Percentiles rank a stretch among this genome's conserved stretches.
Conservation (phyloP, 2,113 vertebrate genomes). For the Anarrhichthys ocellatus region DNA sequence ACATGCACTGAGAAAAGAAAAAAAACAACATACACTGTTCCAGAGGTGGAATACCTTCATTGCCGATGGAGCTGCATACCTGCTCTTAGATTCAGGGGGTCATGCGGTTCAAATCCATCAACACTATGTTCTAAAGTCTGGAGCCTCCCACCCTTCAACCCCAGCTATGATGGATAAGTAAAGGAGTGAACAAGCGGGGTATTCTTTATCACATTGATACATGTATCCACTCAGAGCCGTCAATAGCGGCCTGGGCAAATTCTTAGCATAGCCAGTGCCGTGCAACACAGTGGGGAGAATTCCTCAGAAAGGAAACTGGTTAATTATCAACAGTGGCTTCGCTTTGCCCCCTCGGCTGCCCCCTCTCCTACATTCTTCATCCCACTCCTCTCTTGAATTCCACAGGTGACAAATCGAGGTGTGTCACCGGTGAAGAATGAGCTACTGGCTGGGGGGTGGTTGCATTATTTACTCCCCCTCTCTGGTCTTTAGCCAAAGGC, state of each 20-base stretch:
- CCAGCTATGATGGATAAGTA: constrained; percentile 49
- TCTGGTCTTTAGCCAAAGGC: constrained; percentile 5
- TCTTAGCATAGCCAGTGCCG: constrained; percentile 55
- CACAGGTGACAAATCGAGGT: constrained; percentile 57
- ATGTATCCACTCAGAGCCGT: constrained; percentile 28
- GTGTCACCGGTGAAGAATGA: constrained; percentile 63
- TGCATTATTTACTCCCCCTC: constrained; percentile 10
- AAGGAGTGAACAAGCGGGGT: constrained; percentile 35
- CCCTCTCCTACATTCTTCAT: constrained; percentile 34
- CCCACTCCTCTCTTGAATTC: constrained; percentile 28
- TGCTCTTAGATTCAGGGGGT: constrained; percentile 48
- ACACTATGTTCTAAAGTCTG: constrained; percentile 28
- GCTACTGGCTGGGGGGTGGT: neutral
- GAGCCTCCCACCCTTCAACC: constrained; percentile 50
- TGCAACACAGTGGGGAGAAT: constrained; percentile 32
- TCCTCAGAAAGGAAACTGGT: constrained; percentile 47
- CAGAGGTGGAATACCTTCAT: constrained; percentile 29
- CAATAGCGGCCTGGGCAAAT: constrained; percentile 28
- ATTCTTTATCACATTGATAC: constrained; percentile 51
- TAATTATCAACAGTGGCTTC: constrained; percentile 61
- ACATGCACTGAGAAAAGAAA: neutral
- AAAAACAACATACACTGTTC: neutral
- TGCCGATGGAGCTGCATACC: constrained; percentile 54
- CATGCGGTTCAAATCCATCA: constrained; percentile 67
- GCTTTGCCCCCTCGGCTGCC: constrained; percentile 2